phyloP scores from a whole-genome alignment of 2,888 invertebrate species.

The Nomada ruficornis region DNA sequence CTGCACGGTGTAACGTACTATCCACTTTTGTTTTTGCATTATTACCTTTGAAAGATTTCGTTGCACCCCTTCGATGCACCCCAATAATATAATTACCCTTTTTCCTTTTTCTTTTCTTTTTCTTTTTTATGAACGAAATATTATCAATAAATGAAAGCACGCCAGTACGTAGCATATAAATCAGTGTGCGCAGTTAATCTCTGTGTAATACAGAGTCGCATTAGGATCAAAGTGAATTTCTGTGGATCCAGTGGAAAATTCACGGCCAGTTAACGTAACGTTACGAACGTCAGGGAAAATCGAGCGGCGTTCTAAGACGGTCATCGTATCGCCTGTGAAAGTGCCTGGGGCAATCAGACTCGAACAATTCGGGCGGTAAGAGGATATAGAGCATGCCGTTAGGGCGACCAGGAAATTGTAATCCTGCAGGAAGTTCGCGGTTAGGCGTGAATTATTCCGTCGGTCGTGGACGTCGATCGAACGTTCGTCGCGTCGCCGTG shows the following conservation, averaged over 20 bases:
- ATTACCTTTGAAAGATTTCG: too few species aligned
- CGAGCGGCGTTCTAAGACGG: slow-evolving; percentile 34
- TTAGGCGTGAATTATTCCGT: slow-evolving; percentile 61
- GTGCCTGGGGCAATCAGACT: slow-evolving; percentile 51
- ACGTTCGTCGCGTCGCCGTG: slow-evolving; percentile 13
- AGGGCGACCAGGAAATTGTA: slow-evolving; percentile 59
- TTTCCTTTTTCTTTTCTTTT: too few species aligned
- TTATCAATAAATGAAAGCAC: too few species aligned
- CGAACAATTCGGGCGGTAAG: slow-evolving; percentile 38
- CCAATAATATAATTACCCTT: too few species aligned
- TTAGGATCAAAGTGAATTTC: slow-evolving; percentile 26
- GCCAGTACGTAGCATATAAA: too few species aligned
- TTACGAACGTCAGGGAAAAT: slow-evolving; percentile 19
- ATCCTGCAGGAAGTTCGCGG: slow-evolving; percentile 64
- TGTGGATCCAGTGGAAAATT: neutral
- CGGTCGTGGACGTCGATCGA: slow-evolving; percentile 42
- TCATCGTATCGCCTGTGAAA: slow-evolving; percentile 35
- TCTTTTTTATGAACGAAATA: too few species aligned
- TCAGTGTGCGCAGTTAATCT: too few species aligned
- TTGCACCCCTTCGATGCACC: too few species aligned
- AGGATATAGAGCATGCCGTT: slow-evolving; percentile 51
- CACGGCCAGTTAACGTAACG: neutral
- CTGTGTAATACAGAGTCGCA: too few species aligned
- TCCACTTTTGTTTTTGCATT: too few species aligned
- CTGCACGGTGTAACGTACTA: too few species aligned